Evolutionary conservation across 2,113 vertebrate species (phyloP), one percentile per base, ranked within the genome.

Genomic region (Rattus rattus): DNA sequence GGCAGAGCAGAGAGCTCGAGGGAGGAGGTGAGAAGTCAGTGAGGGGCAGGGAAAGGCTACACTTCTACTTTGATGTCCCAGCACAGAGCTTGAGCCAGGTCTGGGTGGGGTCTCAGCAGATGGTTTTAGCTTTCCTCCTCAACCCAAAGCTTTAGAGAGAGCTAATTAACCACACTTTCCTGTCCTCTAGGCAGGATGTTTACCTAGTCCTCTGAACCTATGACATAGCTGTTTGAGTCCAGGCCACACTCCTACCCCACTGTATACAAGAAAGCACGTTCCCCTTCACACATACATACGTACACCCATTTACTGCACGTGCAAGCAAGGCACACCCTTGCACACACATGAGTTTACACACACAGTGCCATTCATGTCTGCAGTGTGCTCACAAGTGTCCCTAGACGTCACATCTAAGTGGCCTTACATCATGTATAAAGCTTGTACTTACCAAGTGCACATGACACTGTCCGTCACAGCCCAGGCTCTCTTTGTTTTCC

Each of bases 1-100:
- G 93, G 70, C 86, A 83, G 30, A 47, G 67, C 3, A 0, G 17
- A 19, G 43, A 13, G 75, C 33, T 7, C 11, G 16, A 26, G 65
- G 92, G 88, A 63, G 94, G 92, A 88, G 97, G 92, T 76, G 85
- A 81, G 95, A 94, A 94, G 90, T 75, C 63, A 11, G 77, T 9
- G 1, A 80, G 87, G 91, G 70, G 89, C 69, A 39, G 88, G 33
- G 70, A 63, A 47, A 63, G 52, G 47, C 90, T 26, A 28, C 19
- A 1, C 20, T 36, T 77, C 49, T 3, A 13, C 95, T 96, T 95
- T 96, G 97, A 96, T 92, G 96, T 86, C 63, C 11, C 67, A 76
- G 75, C 63, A 16, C 19, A 39, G 96, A 65, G 90, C 59, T 26
- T 6, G 2, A 84, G 92, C 36, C 26, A 65, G 67, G 43, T 17